Base-by-base conservation (phyloP, 2,113 vertebrate species). In the Tinamus guttatus region DNA sequence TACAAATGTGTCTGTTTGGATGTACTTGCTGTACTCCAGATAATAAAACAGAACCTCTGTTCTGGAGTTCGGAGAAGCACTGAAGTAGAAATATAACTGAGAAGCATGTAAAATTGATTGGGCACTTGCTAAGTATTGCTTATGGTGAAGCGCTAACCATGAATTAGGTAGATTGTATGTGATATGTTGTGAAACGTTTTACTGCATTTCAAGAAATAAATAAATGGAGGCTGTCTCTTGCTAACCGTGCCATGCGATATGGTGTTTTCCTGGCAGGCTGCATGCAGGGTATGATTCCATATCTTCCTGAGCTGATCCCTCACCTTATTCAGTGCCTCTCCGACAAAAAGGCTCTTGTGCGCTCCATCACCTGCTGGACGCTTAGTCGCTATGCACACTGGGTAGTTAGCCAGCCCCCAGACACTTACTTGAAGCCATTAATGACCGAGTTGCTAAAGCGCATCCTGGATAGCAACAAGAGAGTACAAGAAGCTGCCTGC, bases 251-350 rank as follows among this genome's bases (percentile, higher is more conserved):
- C 75, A 49, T 85, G 24, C 6, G 93, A 14, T 77, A 0, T 87
- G 54, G 5, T 85, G 82, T 88, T 30, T 80, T 87, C 32, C 25
- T 87, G 93, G 21, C 79, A 99, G 99, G 99, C 94, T 99, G 99
- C 74, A 99, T 99, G 99, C 99, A 99, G 84, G 99, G 99, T 78
- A 99, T 99, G 99, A 99, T 99, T 97, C 98, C 98, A 17, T 99
- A 99, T 97, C 97, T 99, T 95, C 99, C 99, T 2, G 99, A 99
- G 97, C 98, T 99, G 70, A 99, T 99, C 94, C 99, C 99, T 95
- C 99, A 99, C 95, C 98, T 99, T 88, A 98, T 99, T 96, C 99
- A 99, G 98, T 99, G 99, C 98, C 98, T 99, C 86, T 98, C 99
- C 13, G 97, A 99, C 89, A 99, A 99, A 98, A 99, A 99, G 98